Evolutionary conservation across 2,113 vertebrate species (phyloP), one percentile per base, ranked within the genome.

Genomic region (Phaethon lepturus): DNA sequence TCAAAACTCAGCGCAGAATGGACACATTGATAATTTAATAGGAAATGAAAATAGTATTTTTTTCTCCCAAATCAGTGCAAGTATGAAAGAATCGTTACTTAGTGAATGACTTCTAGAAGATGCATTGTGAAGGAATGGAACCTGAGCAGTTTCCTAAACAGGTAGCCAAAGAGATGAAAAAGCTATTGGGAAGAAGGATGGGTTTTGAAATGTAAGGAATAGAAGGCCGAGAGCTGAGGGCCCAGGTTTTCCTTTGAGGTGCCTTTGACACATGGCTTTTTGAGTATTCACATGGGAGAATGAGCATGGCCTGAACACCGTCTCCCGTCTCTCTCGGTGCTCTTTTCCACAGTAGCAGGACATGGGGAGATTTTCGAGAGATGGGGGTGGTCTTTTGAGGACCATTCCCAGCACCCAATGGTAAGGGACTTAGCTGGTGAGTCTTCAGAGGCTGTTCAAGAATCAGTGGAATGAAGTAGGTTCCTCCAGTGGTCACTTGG

Each of bases 11-110:
- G 58, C 82, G 80, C 64, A 76, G 55, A 88, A 95, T 45, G 29
- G 55, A 81, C 81, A 38, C 42, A 77, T 11, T 76, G 93, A 66
- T 96, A 92, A 93, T 52, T 84, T 94, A 95, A 90, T 83, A 87
- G 64, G 86, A 93, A 78, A 78, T 56, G 20, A 56, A 86, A 88
- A 47, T 23, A 53, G 7, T 17, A 5, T 4, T 19, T 15, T 33
- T 62, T 86, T 53, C 19, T 50, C 35, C 58, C 38, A 62, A 52
- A 47, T 56, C 29, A 55, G 11, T 66, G 28, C 24, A n/a, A 55
- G 26, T 20, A 66, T 80, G 60, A 9, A 86, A 53, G 42, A 92
- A 49, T 38, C 2, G 3, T 53, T 72, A 60, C 33, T 79, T 92
- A 88, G 86, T 55, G 35, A 80, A 80, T 85, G 12, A 45, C 10